phyloP scores from a whole-genome alignment of 2,797 vertebrate genomes.

The Hyperoplus immaculatus region DNA sequence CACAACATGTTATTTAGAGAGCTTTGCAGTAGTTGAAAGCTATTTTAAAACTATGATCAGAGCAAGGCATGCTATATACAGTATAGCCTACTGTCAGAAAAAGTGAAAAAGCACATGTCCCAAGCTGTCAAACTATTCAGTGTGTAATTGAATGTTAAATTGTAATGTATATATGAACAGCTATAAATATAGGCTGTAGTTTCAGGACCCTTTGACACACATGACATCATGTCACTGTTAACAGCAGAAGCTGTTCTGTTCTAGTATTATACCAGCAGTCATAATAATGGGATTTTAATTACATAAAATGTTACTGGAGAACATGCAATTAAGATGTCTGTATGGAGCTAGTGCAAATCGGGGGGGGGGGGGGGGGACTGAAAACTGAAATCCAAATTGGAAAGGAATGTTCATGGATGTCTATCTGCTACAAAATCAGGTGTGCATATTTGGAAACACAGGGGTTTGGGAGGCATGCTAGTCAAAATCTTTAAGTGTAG shows the following conservation, averaged over 20 bases:
- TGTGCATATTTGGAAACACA: slow-evolving; percentile 39
- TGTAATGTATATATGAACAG: not conserved
- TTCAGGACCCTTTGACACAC: slow-evolving; percentile 4
- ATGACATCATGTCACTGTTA: slow-evolving; percentile 15
- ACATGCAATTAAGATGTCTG: slow-evolving; percentile 53
- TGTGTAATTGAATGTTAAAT: not conserved
- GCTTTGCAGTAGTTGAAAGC: not conserved
- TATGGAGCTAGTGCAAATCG: slow-evolving; percentile 13
- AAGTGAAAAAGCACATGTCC: not conserved
- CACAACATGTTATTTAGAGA: not conserved
- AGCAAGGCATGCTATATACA: not conserved
- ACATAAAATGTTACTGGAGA: slow-evolving; percentile 36
- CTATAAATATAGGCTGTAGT: not conserved
- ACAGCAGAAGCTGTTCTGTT: slow-evolving; percentile 41
- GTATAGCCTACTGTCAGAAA: not conserved
- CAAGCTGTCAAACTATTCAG: not conserved
- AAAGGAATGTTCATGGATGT: slow-evolving; percentile 41
- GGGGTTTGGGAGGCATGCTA: not conserved
- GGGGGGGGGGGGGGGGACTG: not conserved
- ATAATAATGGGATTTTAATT: slow-evolving; percentile 44
- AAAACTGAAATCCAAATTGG: slow-evolving; percentile 25
- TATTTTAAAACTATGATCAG: not conserved
- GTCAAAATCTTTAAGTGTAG: slow-evolving; percentile 8
- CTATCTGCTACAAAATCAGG: slow-evolving; percentile 45
- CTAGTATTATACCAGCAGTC: slow-evolving; percentile 15